phyloP scores from a whole-genome alignment of 2,113 vertebrate genomes.

The Chaetorhynchus papuensis region DNA sequence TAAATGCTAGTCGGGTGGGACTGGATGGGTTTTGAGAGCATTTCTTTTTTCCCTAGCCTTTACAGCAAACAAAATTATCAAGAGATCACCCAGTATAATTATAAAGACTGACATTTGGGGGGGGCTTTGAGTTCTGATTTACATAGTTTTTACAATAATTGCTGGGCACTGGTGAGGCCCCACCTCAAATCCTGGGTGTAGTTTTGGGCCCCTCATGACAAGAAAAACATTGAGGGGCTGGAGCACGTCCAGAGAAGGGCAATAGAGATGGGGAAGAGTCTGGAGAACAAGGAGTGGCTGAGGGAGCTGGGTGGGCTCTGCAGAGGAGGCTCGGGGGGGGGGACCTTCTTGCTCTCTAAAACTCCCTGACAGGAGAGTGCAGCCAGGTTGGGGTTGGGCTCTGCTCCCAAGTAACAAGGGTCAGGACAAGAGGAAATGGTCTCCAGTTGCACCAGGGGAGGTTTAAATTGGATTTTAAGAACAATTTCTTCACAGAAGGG shows the following conservation, averaged over 20 bases:
- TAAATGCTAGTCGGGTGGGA: neutral
- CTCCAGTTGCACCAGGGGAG: neutral
- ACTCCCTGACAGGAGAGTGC: neutral
- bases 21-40: neutral
- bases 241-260: neutral
- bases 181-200: accelerated
- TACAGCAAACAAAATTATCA: neutral
- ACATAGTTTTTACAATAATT: neutral
- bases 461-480: neutral
- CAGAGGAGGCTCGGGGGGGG: neutral
- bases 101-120: neutral
- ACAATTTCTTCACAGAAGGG: neutral
- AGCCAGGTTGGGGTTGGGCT: too few relatives aligned
- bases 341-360: neutral
- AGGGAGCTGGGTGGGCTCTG: neutral
- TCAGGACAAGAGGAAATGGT: neutral
- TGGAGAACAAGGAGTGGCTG: neutral
- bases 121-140: neutral
- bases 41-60: neutral
- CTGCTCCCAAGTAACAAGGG: neutral
- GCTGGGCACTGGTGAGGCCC: neutral
- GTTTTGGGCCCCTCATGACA: neutral
- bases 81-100: neutral
- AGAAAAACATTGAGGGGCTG: neutral
- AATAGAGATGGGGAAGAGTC: neutral